These are phyloP conservation scores for Zingel zingel DNA, from an alignment of 2,113 vertebrate genomes.

Conservation along the genomic window DNA sequence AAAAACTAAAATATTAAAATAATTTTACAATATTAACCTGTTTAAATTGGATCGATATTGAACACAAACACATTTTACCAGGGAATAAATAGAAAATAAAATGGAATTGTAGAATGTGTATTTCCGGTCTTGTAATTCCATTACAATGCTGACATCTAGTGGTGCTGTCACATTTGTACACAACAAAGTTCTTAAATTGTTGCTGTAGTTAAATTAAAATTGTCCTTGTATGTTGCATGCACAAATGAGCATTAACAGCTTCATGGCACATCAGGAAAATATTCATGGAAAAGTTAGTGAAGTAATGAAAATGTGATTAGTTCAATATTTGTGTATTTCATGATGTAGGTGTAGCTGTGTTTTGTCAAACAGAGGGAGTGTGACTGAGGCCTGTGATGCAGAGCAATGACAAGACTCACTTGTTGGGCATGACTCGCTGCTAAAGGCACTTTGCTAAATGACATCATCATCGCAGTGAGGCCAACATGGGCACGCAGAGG, in stretches of 20 bases:
- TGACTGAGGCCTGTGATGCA: slow-evolving; percentile 52
- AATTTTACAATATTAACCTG: background rate
- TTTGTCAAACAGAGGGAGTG: slow-evolving; percentile 62
- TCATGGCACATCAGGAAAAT: slow-evolving; percentile 31
- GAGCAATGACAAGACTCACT: slow-evolving; percentile 61
- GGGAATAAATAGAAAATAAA: slow-evolving; percentile 2
- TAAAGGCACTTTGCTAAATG: slow-evolving; percentile 64
- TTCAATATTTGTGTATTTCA: slow-evolving; percentile 52
- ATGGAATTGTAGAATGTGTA: background rate
- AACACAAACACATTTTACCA: background rate
- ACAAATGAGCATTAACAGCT: slow-evolving; percentile 32
- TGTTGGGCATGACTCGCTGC: slow-evolving; percentile 52
- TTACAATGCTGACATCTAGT: slow-evolving; percentile 82
- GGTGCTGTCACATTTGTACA: slow-evolving; percentile 47
- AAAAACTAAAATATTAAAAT: background rate
- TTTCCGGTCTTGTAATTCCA: slow-evolving; percentile 17
- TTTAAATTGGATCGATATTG: background rate
- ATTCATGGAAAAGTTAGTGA: slow-evolving; percentile 63
- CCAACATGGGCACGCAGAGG: slow-evolving; percentile 67
- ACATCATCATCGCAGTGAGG: slow-evolving; percentile 80
- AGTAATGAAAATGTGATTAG: slow-evolving; percentile 63
- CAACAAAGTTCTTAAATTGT: background rate
- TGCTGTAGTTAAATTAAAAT: background rate
- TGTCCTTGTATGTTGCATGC: background rate
- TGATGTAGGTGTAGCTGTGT: slow-evolving; percentile 65